Evolutionary conservation across 1,140 invertebrate species (phyloP).

Genomic region (Euura lappo): DNA sequence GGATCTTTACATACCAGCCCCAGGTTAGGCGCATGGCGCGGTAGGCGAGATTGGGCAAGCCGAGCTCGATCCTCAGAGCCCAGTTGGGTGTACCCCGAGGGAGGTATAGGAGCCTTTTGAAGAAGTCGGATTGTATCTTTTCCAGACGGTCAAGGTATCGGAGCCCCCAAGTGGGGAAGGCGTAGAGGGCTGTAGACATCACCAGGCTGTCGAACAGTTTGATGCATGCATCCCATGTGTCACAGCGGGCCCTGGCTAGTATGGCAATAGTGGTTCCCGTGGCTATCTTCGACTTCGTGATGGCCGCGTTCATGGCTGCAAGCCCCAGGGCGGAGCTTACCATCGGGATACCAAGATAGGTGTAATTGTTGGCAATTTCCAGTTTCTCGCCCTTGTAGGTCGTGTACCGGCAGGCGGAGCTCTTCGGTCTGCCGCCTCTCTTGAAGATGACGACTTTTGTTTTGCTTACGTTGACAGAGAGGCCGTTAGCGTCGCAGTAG

Average conservation of each 20-base stretch:
- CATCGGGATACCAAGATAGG: slow-evolving; percentile 19
- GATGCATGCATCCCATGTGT: slow-evolving; percentile 11
- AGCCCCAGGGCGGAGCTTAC: background rate
- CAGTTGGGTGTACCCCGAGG: slow-evolving; percentile 3
- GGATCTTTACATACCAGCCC: background rate
- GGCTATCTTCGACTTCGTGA: slow-evolving; percentile 5
- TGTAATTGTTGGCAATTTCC: slow-evolving; percentile 14
- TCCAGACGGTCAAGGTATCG: slow-evolving; percentile 8
- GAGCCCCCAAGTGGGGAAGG: slow-evolving; percentile 8
- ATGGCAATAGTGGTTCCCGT: background rate
- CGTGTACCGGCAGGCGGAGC: background rate
- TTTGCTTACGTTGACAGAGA: slow-evolving; percentile 16
- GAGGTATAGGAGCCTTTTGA: slow-evolving; percentile 11
- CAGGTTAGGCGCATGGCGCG: background rate
- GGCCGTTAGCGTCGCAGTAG: background rate
- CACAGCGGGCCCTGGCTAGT: background rate
- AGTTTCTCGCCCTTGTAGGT: background rate
- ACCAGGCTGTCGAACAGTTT: slow-evolving; percentile 13
- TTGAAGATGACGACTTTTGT: background rate
- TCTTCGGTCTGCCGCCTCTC: background rate
- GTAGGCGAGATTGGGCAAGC: background rate
- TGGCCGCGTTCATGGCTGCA: background rate
- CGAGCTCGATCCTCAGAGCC: background rate
- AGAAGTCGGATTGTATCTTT: slow-evolving; percentile 9
- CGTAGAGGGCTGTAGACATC: slow-evolving; percentile 12